phyloP scores from a whole-genome alignment of 2,888 invertebrate genomes.

The Temnothorax unifasciatus region DNA sequence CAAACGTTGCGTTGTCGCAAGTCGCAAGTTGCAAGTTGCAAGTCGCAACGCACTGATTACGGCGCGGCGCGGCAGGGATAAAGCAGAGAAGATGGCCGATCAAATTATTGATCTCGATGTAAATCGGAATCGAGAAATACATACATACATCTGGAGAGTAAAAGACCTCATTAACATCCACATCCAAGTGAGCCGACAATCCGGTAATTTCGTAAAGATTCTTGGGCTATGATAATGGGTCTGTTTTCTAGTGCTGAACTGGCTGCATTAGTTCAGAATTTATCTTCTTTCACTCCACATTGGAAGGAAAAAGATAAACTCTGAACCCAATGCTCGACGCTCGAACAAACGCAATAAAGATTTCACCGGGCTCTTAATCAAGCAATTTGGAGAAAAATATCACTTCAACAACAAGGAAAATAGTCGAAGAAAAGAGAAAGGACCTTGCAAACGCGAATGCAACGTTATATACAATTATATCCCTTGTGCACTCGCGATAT shows the following conservation, averaged over 20 bases:
- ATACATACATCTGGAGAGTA: background rate
- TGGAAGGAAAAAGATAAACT: too few relatives aligned
- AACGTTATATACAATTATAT: background rate
- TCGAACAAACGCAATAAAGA: background rate
- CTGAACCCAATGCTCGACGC: too few relatives aligned
- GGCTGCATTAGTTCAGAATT: too few relatives aligned
- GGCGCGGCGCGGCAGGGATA: slow-evolving; percentile 31
- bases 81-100: slow-evolving; percentile 1
- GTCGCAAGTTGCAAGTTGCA: too few relatives aligned
- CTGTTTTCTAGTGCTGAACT: too few relatives aligned
- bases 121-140: background rate
- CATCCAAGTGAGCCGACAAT: background rate
- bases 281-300: too few relatives aligned
- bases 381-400: background rate
- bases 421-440: background rate
- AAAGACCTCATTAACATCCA: background rate
- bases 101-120: background rate
- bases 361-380: background rate
- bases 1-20: slow-evolving; percentile 25
- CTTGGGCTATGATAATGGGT: background rate
- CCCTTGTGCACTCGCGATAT: background rate
- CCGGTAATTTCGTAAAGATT: background rate
- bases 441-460: background rate
- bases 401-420: background rate
- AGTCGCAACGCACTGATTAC: slow-evolving; percentile 37